These are phyloP conservation scores for Microcebus ravelobensis DNA, from an alignment of 2,113 vertebrate species.

Conservation along the genomic window DNA sequence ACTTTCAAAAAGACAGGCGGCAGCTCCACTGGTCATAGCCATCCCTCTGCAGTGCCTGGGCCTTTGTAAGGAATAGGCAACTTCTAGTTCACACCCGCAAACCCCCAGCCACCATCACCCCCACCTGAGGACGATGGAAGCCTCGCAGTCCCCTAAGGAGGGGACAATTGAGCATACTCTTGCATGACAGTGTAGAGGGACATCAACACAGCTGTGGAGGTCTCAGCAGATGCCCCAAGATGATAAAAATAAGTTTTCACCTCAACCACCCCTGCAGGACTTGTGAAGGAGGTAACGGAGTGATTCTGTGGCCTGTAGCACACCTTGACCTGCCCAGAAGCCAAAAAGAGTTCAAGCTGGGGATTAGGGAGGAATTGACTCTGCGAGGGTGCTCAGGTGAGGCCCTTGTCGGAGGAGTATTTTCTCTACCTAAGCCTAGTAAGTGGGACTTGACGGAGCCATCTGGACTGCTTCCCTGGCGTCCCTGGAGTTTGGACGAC, in stretches of 20 bases:
- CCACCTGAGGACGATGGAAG: not conserved
- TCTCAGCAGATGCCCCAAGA: not conserved
- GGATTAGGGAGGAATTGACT: not conserved
- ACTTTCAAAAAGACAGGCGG: not conserved
- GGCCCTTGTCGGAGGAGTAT: not conserved
- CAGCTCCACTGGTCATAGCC: not conserved
- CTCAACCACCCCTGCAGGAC: no score
- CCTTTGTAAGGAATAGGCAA: not conserved
- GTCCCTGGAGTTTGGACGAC: not conserved
- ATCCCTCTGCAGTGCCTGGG: not conserved
- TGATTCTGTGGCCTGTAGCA: not conserved
- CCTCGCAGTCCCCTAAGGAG: not conserved
- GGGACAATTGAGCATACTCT: not conserved
- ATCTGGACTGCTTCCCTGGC: not conserved
- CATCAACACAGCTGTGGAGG: accelerated
- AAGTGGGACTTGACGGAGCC: not conserved
- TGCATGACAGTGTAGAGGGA: not conserved
- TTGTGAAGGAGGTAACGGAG: not conserved
- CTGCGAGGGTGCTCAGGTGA: not conserved
- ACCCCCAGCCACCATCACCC: not conserved
- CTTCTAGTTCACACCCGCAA: not conserved
- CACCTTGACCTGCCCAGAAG: not conserved
- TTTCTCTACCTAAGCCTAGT: not conserved
- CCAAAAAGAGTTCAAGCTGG: not conserved
- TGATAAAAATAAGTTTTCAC: not conserved